Percentiles rank a stretch among this genome's conserved stretches.
Conservation (phyloP, 2,797 vertebrate species). For the Rhadinocentrus ornatus region DNA sequence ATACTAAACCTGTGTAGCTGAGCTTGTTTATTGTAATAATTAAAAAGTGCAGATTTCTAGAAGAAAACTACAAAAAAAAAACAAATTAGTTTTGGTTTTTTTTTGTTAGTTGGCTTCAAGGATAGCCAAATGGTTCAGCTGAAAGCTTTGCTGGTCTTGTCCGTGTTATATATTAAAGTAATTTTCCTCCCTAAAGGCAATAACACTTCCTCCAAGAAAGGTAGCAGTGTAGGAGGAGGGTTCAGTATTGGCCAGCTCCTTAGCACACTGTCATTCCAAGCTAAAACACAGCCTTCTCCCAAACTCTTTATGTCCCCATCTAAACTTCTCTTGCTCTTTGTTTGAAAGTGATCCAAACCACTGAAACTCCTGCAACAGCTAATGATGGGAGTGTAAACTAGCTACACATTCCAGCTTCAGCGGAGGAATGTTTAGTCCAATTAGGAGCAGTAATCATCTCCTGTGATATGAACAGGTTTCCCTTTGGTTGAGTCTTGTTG, state of each 20-base stretch:
- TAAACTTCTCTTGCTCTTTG: slow-evolving; percentile 36
- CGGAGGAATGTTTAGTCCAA: slow-evolving; percentile 41
- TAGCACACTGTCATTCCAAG: slow-evolving; percentile 39
- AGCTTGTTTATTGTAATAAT: not conserved
- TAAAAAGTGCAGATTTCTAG: not conserved
- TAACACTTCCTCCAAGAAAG: slow-evolving; percentile 25
- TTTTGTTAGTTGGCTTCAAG: too few species aligned
- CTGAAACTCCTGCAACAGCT: slow-evolving; percentile 56
- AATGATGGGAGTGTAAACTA: slow-evolving; percentile 58
- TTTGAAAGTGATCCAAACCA: slow-evolving; percentile 56
- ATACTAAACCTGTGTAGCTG: not conserved
- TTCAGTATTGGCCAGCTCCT: slow-evolving; percentile 12
- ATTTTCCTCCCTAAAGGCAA: slow-evolving; percentile 44
- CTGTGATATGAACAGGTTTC: slow-evolving; percentile 5
- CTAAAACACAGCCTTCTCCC: slow-evolving; percentile 43
- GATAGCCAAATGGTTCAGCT: too few species aligned
- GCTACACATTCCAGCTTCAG: slow-evolving; percentile 59
- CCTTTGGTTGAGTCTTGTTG: slow-evolving; percentile 31
- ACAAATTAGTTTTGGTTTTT: not conserved
- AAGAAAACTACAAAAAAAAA: not conserved
- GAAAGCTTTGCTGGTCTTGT: slow-evolving; percentile 4
- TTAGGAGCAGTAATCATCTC: slow-evolving; percentile 54
- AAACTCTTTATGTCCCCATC: slow-evolving; percentile 29
- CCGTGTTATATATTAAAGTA: slow-evolving; percentile 28
- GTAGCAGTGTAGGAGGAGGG: slow-evolving; percentile 34